Conservation (phyloP, 2,888 invertebrate genomes). For the Alentia gelatinosa region DNA sequence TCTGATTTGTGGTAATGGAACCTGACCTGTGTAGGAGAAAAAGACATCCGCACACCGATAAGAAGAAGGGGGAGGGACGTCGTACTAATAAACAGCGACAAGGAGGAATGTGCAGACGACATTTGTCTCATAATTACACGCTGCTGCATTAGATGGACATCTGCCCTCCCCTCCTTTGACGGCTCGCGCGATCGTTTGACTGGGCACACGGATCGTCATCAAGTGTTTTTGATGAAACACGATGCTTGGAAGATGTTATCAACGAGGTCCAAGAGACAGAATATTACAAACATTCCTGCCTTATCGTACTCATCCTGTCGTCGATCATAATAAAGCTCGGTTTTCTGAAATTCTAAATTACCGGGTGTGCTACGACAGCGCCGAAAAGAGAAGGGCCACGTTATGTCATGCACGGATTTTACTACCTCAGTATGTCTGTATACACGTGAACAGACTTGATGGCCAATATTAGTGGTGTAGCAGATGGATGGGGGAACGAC, state of each 20-base stretch:
- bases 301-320: background rate
- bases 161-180: background rate
- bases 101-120: background rate
- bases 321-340: background rate
- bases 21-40: background rate
- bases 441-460: background rate
- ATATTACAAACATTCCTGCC: background rate
- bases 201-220: background rate
- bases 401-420: too few relatives aligned
- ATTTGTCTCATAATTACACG: background rate
- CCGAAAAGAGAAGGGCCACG: too few relatives aligned
- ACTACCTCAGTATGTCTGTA: background rate
- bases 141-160: background rate
- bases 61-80: background rate
- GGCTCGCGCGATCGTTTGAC: background rate
- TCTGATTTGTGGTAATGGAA: constrained; percentile 39
- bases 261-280: background rate
- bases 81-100: background rate
- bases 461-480: background rate
- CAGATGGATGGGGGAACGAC: background rate
- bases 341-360: background rate
- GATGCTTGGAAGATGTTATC: background rate
- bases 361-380: too few relatives aligned
- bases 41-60: background rate
- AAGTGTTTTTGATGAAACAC: background rate